Base-by-base conservation (phyloP, 2,113 vertebrate genomes). In the Petroica traversi region DNA sequence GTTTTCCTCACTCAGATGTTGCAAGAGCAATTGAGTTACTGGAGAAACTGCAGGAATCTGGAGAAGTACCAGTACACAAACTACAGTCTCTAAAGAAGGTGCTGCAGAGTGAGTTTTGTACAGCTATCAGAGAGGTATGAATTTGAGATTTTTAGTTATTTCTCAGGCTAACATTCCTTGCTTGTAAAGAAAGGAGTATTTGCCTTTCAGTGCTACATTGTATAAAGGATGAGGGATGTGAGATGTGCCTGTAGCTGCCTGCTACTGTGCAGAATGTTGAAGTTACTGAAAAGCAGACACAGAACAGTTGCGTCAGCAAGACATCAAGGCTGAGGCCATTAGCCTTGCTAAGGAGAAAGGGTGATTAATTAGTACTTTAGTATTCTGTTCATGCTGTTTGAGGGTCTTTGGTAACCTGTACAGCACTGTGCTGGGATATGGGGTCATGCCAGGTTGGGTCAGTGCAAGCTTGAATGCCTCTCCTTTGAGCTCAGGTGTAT, bases 91-190 rank as follows among this genome's bases (percentile, higher is more conserved):
- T 99, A 95, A 99, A 99, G 98, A 99, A 99, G 95, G 99, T 99
- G 61, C 98, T 99, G 88, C 99, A 99, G 98, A 99, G 99, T 96
- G 99, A 99, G 97, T 99, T 99, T 98, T 99, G 99, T 97, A 99
- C 99, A 51, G 99, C 99, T 95, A 99, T 99, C 97, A 98, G 99
- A 98, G 99, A 99, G 99, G 99, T 99, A 98, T 97, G 99, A 97
- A 92, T 92, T 66, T 46, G 67, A 92, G n/a, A 89, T 89, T 95
- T 92, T 71, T 93, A 79, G 43, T 93, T 91, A 43, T 77, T 89
- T 90, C 67, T 88, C 58, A 45, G 72, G 63, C 13, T 85, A 76
- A 49, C 43, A 71, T 72, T 33, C 10, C 5, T 52, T 12, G 51
- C 34, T 31, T 86, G 22, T 54, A 58, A 55, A 77, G 46, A 48